Base-by-base conservation (phyloP, 2,797 vertebrate species). In the Cyclopterus lumpus region DNA sequence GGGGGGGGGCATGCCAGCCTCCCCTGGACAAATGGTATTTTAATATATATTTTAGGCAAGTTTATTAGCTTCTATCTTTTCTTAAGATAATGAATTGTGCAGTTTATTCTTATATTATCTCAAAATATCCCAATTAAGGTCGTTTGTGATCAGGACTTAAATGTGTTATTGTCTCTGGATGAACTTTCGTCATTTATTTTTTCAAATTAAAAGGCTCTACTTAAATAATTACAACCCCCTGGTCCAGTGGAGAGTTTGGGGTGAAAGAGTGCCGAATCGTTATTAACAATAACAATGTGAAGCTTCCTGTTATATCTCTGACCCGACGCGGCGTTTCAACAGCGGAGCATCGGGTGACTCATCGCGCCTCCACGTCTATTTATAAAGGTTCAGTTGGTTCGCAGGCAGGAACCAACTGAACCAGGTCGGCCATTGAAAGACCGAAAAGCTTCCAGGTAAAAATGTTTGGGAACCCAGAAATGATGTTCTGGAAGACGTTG, bases 271-370 rank as follows among this genome's bases (percentile, higher is more conserved):
- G 0, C 36, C 22, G 44, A 73, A 40, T 67, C 58, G n/a, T n/a
- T n/a, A 0, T 51, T 16, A 38, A 49, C 3, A 64, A 46, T 4
- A 54, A 28, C 32, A 53, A 24, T 26, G 3, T 8, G 55, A 57
- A 66, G 5, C 68, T 0, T 32, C 5, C 62, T 36, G 2, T 40
- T 42, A 15, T 3, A 4, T 67, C 44, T 48, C 26, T 61, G 54
- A 67, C 65, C 79, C 46, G 53, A 73, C 71, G 59, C 55, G 59
- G 2, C 59, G 12, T 67, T 85, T 80, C 44, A 83, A 51, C 12
- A 62, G 49, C 74, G n/a, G 61, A n/a, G 61, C 16, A 61, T 2
- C 22, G 38, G 53, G 55, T 82, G 86, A 86, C 30, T 89, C 85
- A 86, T 16, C 58, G 26, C 44, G 69, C 46, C 54, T 75, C 46